Percentiles rank a stretch among this genome's conserved stretches.
These are phyloP conservation scores for Brenthis daphne DNA, from an alignment of 2,888 invertebrate genomes.

Conservation along the genomic window DNA sequence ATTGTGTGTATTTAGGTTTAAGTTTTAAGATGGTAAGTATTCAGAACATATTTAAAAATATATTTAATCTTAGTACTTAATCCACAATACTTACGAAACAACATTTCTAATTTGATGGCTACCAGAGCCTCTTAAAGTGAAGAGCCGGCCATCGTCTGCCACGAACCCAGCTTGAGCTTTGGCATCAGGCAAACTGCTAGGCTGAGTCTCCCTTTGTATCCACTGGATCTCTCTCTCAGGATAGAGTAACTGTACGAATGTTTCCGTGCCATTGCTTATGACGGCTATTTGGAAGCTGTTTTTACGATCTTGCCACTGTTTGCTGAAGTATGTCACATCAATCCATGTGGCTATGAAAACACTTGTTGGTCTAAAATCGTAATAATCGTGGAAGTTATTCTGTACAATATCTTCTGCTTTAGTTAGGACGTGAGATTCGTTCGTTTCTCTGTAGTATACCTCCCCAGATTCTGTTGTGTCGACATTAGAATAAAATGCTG, in stretches of 20 bases:
- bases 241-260: conserved; percentile 94
- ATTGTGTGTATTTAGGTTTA: too few species aligned
- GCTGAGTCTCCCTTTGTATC: conserved; percentile 91
- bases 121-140: conserved; percentile 92
- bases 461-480: conserved; percentile 89
- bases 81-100: conserved; percentile 82
- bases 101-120: conserved; percentile 93
- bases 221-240: conserved; percentile 94
- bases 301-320: conserved; percentile 85
- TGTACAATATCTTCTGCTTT: conserved; percentile 88
- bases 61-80: not conserved
- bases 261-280: conserved; percentile 88
- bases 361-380: conserved; percentile 88
- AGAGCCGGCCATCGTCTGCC: conserved; percentile 89
- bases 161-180: conserved; percentile 97
- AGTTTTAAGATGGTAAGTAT: too few species aligned
- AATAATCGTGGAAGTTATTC: conserved; percentile 87
- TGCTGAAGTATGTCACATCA: conserved; percentile 89
- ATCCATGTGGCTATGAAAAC: conserved; percentile 96
- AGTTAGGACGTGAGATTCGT: conserved; percentile 81
- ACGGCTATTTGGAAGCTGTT: conserved; percentile 92
- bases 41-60: not conserved
- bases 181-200: conserved; percentile 91
- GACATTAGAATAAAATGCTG: conserved; percentile 95
- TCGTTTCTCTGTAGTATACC: conserved; percentile 88